A percentile compares a stretch with the other conserved stretches of the same genome.
Conservation (phyloP, 2,888 invertebrate genomes). For the Xiphydria camelus region DNA sequence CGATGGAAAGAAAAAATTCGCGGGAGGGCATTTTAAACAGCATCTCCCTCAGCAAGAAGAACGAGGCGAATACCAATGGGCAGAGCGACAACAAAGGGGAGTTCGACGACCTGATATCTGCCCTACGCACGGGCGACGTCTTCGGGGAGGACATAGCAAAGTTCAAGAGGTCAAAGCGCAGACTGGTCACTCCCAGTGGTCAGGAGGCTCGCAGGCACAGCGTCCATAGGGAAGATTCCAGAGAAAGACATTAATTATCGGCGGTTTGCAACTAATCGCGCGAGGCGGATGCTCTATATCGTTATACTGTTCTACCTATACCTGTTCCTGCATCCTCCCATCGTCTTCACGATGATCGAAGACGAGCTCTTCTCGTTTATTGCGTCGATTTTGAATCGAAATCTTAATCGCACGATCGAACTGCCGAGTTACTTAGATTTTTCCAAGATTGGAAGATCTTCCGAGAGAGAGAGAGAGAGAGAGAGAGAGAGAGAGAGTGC, state of each 20-base stretch:
- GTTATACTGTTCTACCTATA: no score
- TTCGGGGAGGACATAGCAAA: constrained; percentile 96
- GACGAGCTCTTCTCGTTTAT: constrained; percentile 10
- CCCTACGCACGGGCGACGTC: constrained; percentile 90
- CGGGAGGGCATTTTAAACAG: constrained; percentile 77
- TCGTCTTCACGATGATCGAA: constrained; percentile 14
- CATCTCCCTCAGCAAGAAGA: constrained; percentile 71
- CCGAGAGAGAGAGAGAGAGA: no score
- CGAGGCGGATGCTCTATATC: no score
- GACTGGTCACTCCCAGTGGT: constrained; percentile 62
- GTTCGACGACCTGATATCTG: constrained; percentile 95
- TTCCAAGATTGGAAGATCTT: constrained; percentile 20
- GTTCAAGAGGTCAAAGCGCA: constrained; percentile 77
- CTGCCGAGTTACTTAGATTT: constrained; percentile 6
- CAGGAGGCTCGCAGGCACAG: constrained; percentile 67
- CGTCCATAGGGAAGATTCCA: constrained; percentile 69
- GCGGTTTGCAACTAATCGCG: no score
- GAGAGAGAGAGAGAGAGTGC: no score
- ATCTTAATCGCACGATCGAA: background rate
- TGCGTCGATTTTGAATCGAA: background rate
- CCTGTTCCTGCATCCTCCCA: no score
- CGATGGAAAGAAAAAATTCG: constrained; percentile 83
- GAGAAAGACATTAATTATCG: constrained; percentile 64
- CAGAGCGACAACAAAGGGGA: constrained; percentile 74
- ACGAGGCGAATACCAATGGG: constrained; percentile 64